phyloP scores from a whole-genome alignment of 2,113 vertebrate genomes.

The Oreochromis aureus region DNA sequence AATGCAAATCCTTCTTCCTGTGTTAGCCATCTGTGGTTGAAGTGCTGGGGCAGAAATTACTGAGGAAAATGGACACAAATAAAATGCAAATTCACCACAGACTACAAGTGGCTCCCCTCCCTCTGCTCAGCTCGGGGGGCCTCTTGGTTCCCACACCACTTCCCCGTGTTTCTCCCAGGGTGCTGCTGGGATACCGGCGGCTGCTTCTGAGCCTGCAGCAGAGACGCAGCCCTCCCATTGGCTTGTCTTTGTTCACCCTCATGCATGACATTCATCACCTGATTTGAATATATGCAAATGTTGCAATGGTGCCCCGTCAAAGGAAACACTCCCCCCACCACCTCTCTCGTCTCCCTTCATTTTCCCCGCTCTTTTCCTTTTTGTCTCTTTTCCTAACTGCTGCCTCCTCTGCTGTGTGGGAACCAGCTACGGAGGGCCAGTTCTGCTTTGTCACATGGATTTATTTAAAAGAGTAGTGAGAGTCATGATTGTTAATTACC shows the following conservation, averaged over 20 bases:
- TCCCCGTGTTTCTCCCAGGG: constrained; percentile 54
- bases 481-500: constrained; percentile 49
- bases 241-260: constrained; percentile 60
- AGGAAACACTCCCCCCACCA: constrained; percentile 28
- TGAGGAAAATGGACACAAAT: constrained; percentile 67
- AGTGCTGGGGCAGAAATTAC: constrained; percentile 61
- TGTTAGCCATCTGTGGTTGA: constrained; percentile 69
- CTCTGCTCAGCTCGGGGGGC: constrained; percentile 48
- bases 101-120: constrained; percentile 62
- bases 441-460: constrained; percentile 54
- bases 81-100: constrained; percentile 65
- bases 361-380: constrained; percentile 50
- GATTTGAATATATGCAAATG: constrained; percentile 79
- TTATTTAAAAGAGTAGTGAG: constrained; percentile 24
- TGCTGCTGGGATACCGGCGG: constrained; percentile 51
- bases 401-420: constrained; percentile 39
- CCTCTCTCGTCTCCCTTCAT: constrained; percentile 13
- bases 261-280: constrained; percentile 51
- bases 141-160: constrained; percentile 72
- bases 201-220: constrained; percentile 31
- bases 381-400: constrained; percentile 31
- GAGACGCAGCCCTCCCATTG: constrained; percentile 54
- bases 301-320: constrained; percentile 46
- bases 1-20: constrained; percentile 58
- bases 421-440: constrained; percentile 36